Base-by-base conservation (phyloP, 2,888 invertebrate genomes). In the Acheta domesticus region DNA sequence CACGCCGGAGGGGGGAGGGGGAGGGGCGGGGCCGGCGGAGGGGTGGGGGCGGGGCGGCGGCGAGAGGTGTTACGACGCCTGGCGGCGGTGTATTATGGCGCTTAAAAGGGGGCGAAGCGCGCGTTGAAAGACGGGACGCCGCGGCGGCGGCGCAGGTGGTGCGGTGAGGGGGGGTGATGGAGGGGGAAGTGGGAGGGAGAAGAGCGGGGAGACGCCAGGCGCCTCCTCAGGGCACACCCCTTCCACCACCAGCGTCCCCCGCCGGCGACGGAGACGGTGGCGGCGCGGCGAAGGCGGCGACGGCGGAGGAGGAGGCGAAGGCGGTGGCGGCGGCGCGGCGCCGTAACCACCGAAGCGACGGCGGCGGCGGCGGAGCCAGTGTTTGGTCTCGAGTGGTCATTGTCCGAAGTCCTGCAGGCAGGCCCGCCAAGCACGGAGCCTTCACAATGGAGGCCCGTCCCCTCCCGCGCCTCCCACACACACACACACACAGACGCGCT, bases 321-420 rank as follows among this genome's bases (percentile, higher is more conserved):
- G 48, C 19, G n/a, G 12, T n/a, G 19, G 36, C 36, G 19, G 11
- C 19, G 76, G 21, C 36, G 48, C 16, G n/a, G 23, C 74, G 36
- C 48, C 48, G 62, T 62, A 74, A 78, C 74, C 74, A 74, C 74
- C 74, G 74, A 73, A 21, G n/a, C 62, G 74, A n/a, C 75, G 74
- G 48, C 21, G 78, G n/a, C 48, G 74, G 74, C 36, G 73, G 36
- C 48, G 78, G 48, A 36, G 48, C 14, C 19, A 50, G 77, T 23
- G 75, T 49, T 49, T n/a, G 79, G 79, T 36, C 75, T 79, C 75
- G 73, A 79, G 79, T 79, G 79, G 79, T 79, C 79, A 79, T 79
- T 79, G 79, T 79, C 48, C 79, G 74, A 73, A 78, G 48, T 77
- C 50, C 21, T 16, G 50, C 50, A 21, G 20, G 23, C 62, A 62